phyloP scores from a whole-genome alignment of 2,888 invertebrate genomes.

The Pseudolycoriella hygida region DNA sequence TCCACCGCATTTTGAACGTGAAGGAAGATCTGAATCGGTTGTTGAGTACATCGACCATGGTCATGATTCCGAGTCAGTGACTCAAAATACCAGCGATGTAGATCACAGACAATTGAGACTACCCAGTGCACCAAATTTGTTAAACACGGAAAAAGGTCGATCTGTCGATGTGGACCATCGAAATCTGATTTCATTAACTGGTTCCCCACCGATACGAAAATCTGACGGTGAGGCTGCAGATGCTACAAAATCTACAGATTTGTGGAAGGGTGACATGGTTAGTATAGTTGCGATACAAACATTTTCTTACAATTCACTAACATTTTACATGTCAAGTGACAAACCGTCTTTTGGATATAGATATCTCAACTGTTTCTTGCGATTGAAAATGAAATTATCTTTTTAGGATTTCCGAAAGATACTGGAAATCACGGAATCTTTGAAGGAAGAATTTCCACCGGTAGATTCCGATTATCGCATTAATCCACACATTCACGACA shows the following conservation, averaged over 20 bases:
- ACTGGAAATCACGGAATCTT: background rate
- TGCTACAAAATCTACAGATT: too few relatives aligned
- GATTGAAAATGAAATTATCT: background rate
- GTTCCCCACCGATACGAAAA: conserved; percentile 38
- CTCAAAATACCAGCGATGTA: conserved; percentile 28
- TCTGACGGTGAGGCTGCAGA: background rate
- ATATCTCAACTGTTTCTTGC: too few relatives aligned
- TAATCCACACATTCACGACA: background rate
- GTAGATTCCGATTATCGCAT: conserved; percentile 7
- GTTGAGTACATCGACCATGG: conserved; percentile 41
- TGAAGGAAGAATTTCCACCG: too few relatives aligned
- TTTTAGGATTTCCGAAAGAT: background rate
- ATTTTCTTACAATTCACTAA: too few relatives aligned
- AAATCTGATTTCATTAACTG: conserved; percentile 67
- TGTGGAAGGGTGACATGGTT: background rate
- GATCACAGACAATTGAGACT: conserved; percentile 40
- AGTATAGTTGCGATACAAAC: background rate
- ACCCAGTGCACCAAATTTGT: conserved; percentile 11
- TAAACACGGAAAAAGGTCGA: conserved; percentile 17
- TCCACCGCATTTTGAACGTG: conserved; percentile 45
- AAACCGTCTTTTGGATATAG: too few relatives aligned
- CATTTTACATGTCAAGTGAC: too few relatives aligned
- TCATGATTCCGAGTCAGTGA: conserved; percentile 12
- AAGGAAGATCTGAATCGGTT: conserved; percentile 33
- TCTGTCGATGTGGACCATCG: conserved; percentile 60